Conservation (phyloP, 1,140 invertebrate species). For the Drosophila tani region DNA sequence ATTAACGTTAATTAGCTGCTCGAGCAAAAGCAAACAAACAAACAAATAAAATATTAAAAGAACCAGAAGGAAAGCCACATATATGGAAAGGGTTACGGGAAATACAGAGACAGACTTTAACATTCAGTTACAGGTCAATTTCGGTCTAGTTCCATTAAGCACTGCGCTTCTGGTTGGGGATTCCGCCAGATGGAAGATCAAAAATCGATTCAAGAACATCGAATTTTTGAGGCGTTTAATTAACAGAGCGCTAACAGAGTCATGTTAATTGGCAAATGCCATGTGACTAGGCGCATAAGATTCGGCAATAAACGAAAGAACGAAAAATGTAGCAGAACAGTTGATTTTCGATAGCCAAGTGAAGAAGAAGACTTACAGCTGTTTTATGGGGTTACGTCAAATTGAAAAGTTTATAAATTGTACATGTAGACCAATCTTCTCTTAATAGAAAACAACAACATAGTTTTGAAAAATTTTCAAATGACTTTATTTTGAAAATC, state of each 20-base stretch:
- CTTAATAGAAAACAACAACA: too few relatives aligned
- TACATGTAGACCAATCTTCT: too few relatives aligned
- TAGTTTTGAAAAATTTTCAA: too few relatives aligned
- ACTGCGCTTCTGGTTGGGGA: constrained; percentile 9
- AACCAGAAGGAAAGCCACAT: background rate
- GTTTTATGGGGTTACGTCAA: too few relatives aligned
- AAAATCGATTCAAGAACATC: constrained; percentile 2
- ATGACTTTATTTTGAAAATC: too few relatives aligned
- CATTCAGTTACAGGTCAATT: constrained; percentile 10
- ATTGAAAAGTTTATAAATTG: too few relatives aligned
- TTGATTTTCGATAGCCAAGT: too few relatives aligned
- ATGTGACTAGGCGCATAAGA: constrained; percentile 31
- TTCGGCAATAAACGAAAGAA: constrained; percentile 17
- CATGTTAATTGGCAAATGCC: constrained; percentile 35
- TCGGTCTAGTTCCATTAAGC: constrained; percentile 7
- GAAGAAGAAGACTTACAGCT: too few relatives aligned
- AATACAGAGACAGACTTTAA: background rate
- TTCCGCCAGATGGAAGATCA: constrained; percentile 6
- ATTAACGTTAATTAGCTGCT: constrained; percentile 62
- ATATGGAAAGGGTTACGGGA: background rate
- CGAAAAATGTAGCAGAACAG: too few relatives aligned
- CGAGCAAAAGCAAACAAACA: constrained; percentile 36
- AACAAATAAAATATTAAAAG: background rate
- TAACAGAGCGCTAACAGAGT: constrained; percentile 39
- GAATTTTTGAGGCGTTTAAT: constrained; percentile 8